These are phyloP conservation scores for Callosobruchus maculatus DNA, from an alignment of 2,888 invertebrate species.

Conservation along the genomic window DNA sequence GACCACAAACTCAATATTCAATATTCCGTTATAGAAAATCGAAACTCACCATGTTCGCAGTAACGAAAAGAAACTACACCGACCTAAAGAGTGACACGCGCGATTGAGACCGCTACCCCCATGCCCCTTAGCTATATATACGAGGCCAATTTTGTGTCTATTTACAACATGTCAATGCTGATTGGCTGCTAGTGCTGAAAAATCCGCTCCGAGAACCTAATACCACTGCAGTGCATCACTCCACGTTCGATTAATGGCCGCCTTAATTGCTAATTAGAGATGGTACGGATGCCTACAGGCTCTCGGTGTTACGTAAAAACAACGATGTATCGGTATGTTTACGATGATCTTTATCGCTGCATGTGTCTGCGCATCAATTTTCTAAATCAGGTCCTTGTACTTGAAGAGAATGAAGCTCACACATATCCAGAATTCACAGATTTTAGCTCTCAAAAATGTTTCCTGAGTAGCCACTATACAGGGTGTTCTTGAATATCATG, in stretches of 20 bases:
- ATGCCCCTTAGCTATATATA: slow-evolving; percentile 37
- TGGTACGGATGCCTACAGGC: neutral
- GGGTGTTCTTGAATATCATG: no score
- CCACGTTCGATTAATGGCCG: neutral
- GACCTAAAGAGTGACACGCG: slow-evolving; percentile 9
- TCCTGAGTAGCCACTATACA: no score
- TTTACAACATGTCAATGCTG: slow-evolving; percentile 29
- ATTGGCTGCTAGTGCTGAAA: slow-evolving; percentile 27
- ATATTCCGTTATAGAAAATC: no score
- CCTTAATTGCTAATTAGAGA: neutral
- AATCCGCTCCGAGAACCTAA: slow-evolving; percentile 25
- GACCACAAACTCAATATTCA: no score
- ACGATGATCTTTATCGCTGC: neutral
- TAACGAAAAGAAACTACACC: neutral
- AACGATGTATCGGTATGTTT: neutral
- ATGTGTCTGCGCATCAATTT: neutral
- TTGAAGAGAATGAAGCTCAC: no score
- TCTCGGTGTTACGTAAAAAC: neutral
- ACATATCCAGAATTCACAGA: no score
- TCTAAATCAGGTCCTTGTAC: neutral
- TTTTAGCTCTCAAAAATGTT: no score
- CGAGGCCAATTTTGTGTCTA: slow-evolving; percentile 33
- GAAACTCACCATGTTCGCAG: no score
- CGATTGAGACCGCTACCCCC: slow-evolving; percentile 28
- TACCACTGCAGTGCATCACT: slow-evolving; percentile 27